Base-by-base conservation (phyloP, 2,888 invertebrate genomes). In the Barypeithes pellucidus region DNA sequence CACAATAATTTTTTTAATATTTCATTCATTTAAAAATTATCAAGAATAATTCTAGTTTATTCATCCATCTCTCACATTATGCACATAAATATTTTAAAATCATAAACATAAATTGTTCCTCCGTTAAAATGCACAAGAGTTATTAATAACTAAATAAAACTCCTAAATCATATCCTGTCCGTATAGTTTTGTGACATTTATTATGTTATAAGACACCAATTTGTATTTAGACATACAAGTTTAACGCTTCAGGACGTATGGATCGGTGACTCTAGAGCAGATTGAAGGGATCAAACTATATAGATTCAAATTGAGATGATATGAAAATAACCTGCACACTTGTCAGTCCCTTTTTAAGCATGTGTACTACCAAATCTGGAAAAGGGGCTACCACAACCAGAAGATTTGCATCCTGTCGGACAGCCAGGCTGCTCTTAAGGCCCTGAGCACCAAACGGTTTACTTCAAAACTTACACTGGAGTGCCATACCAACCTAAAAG, bases 201-300 rank as follows among this genome's bases (percentile, higher is more conserved):
- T 65, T 47, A 65, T 12, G 52, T 65, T 47, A 65, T 12, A 39
- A 52, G 65, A 65, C 65, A 33, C 65, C 65, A 65, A 65, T 65
- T 65, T 52, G 65, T 65, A 18, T 65, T 50, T 50, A 52, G 65
- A 65, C 65, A 65, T 16, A 50, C 12, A 29, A 33, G 29, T 16
- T 65, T 47, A 33, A 45, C 63, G 50, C 63, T 29, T 36, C 33
- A 50, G 29, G 24, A 12, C 16, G 50, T 39, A 2, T 33, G 12
- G 50, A 65, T 12, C 29, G 29, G 2, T 4, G 5, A 24, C 24
- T 24, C 5, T 2, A 7, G 9, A 29, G 29, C 29, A 29, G 7
- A 4, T 29, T 1, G 29, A 29, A 60, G 12, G 2, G 11, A 22
- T 50, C 22, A 12, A 11, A 12, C 20, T 3, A 39, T 39, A 9